Evolutionary conservation across 2,797 vertebrate genomes (phyloP), one percentile per base, ranked within the genome.

Genomic region (Cyclopterus lumpus): DNA sequence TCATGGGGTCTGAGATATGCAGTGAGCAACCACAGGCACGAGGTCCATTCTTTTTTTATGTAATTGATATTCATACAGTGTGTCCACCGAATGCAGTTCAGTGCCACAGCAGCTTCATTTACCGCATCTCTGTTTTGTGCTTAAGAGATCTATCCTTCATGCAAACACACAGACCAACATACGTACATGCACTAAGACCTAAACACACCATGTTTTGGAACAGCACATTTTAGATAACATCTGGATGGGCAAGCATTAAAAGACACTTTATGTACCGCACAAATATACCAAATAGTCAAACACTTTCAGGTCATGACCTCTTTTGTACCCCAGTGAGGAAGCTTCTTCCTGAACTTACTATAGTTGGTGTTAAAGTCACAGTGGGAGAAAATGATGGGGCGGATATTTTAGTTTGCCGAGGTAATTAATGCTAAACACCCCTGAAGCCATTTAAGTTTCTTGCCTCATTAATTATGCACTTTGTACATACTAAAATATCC

Each of bases 391-490:
- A 83, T 71, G 80, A 88, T 86, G 66, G 81, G 84, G 85, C 53
- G 86, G 88, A 92, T 93, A 92, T 94, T 89, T 90, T 94, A 91
- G 94, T 94, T 94, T 92, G 80, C 88, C 8, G 79, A 87, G 80
- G 90, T 88, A 95, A 94, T 94, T 93, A 93, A 92, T 91, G 88
- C 87, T 88, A 79, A 91, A 92, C 86, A 92, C 84, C 91, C 91
- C 85, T 81, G 86, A 92, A 94, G 92, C 91, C 90, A 91, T 94
- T 94, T 93, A 92, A 92, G 92, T 94, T 94, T 92, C 92, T 89
- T 87, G 77, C 85, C 86, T 89, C 84, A 92, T 95, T 95, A 95
- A 94, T 94, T 93, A 94, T 94, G 93, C 91, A 94, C 93, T 94
- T 94, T 94, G 92, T 94, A 94, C 92, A 94, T 91, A 91, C 84